These are phyloP conservation scores for Chaetogeoica ovagalla DNA, from an alignment of 2,888 invertebrate genomes.

Conservation along the genomic window DNA sequence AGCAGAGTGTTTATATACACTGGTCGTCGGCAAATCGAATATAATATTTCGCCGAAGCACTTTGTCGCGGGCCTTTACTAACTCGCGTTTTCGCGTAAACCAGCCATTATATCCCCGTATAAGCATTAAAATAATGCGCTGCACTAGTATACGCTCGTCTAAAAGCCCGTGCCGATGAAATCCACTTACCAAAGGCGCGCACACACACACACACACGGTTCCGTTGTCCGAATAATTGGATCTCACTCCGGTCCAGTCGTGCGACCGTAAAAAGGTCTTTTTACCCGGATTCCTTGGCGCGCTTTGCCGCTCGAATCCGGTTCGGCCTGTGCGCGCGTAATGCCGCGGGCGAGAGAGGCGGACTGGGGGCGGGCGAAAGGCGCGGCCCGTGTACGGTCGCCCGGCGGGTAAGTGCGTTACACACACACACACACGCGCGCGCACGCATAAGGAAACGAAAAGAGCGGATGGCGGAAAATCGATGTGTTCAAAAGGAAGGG, in stretches of 20 bases:
- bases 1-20: too few relatives aligned
- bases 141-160: conserved; percentile 5
- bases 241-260: conserved; percentile 16
- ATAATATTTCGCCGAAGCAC: too few relatives aligned
- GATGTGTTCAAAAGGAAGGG: conserved; percentile 38
- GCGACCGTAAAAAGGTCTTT: conserved; percentile 32
- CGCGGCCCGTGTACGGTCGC: not conserved
- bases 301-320: conserved; percentile 32
- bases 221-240: conserved; percentile 42
- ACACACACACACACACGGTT: not conserved
- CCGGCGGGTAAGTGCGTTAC: not conserved
- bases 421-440: too few relatives aligned
- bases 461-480: conserved; percentile 38
- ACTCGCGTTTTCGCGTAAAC: conserved; percentile 22
- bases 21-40: too few relatives aligned
- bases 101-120: not conserved
- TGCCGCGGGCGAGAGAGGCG: too few relatives aligned
- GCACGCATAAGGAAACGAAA: not conserved
- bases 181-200: conserved; percentile 28
- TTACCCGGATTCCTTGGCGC: too few relatives aligned
- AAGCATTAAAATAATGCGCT: too few relatives aligned
- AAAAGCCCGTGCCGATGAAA: conserved; percentile 38
- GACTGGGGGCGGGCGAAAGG: not conserved
- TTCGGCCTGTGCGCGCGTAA: not conserved
- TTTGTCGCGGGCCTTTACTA: not conserved